A percentile compares a stretch with the other conserved stretches of the same genome.
Evolutionary conservation across 2,888 invertebrate species (phyloP).

Genomic region (Sabellastarte sp.): DNA sequence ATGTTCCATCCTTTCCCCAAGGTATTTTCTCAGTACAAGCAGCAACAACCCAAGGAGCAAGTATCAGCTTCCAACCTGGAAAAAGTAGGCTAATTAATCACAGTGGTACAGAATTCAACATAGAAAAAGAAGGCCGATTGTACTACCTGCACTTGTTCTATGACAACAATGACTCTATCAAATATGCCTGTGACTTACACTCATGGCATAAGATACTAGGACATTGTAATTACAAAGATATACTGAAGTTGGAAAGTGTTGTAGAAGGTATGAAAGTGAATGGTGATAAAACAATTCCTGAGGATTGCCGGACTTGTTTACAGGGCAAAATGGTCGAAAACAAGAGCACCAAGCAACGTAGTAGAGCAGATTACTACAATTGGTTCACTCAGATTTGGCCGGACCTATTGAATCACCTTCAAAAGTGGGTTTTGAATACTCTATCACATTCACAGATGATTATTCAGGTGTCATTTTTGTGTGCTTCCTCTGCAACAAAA

Average conservation of each 20-base stretch:
- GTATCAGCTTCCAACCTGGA: conserved; percentile 13
- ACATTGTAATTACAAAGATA: conserved; percentile 21
- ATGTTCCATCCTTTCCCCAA: conserved; percentile 21
- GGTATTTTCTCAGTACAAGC: conserved; percentile 26
- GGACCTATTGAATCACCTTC: conserved; percentile 15
- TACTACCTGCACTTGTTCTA: too few relatives aligned
- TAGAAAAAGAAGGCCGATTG: neutral
- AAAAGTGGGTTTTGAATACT: conserved; percentile 21
- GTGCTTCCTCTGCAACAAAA: conserved; percentile 20
- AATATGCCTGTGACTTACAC: too few relatives aligned
- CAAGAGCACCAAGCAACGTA: too few relatives aligned
- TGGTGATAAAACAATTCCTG: neutral
- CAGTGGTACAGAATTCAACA: conserved; percentile 3
- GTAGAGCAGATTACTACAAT: too few relatives aligned
- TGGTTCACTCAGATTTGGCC: conserved; percentile 17
- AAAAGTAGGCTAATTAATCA: neutral
- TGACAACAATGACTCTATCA: too few relatives aligned
- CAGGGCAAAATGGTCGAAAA: conserved; percentile 9
- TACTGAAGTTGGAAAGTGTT: conserved; percentile 13
- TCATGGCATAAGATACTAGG: conserved; percentile 19
- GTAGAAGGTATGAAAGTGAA: conserved; percentile 21
- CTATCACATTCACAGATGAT: conserved; percentile 20
- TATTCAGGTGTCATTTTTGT: conserved; percentile 19
- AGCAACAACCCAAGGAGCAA: conserved; percentile 19
- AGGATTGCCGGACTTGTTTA: conserved; percentile 10